phyloP scores from a whole-genome alignment of 2,113 vertebrate species.

The Struthidea cinerea region DNA sequence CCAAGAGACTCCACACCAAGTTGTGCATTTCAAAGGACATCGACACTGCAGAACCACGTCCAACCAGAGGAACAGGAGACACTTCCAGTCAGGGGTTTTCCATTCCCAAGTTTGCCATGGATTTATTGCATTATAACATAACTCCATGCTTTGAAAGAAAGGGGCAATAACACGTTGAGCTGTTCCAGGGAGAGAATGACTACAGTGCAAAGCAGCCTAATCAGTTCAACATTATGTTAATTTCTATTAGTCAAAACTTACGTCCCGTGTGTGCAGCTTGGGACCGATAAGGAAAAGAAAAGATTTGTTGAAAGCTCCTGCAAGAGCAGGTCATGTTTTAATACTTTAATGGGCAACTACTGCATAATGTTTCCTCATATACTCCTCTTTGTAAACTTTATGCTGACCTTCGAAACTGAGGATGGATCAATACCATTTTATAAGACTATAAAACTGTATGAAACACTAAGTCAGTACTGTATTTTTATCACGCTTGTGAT shows the following conservation, averaged over 20 bases:
- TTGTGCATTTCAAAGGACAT: background rate
- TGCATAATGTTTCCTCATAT: constrained; percentile 5
- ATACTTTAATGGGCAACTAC: background rate
- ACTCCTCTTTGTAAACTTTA: constrained; percentile 18
- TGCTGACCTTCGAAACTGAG: constrained; percentile 43
- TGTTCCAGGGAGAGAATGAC: background rate
- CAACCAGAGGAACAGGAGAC: background rate
- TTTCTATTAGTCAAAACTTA: background rate
- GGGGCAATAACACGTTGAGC: background rate
- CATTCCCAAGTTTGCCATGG: background rate
- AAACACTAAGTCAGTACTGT: constrained; percentile 47
- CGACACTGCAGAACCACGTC: accelerated
- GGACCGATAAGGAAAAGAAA: background rate
- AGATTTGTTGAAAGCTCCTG: background rate
- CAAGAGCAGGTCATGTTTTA: constrained; percentile 4
- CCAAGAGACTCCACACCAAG: background rate
- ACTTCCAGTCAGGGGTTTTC: background rate
- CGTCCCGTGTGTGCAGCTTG: background rate
- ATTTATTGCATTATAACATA: background rate
- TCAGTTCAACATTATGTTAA: background rate
- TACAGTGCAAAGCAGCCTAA: background rate
- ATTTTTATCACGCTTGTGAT: constrained; percentile 27
- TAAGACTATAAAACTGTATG: constrained; percentile 33
- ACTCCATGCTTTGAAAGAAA: background rate
- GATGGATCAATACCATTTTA: constrained; percentile 56